Evolutionary conservation across 2,888 invertebrate genomes (phyloP), one percentile per base, ranked within the genome.

Genomic region (Orchesella flavescens): DNA sequence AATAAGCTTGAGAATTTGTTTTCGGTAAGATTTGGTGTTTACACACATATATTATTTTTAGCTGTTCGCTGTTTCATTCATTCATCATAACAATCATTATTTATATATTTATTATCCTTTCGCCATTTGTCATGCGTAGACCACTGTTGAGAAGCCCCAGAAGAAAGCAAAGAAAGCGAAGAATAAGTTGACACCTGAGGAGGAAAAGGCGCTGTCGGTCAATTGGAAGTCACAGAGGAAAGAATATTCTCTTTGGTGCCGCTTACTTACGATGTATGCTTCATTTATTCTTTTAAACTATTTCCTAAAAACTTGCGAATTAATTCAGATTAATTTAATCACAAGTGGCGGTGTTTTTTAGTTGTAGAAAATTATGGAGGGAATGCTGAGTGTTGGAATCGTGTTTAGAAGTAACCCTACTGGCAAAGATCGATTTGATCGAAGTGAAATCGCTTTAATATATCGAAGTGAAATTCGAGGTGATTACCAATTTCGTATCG

Each of bases 341-440:
- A n/a, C n/a, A n/a, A n/a, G n/a, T n/a, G n/a, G 7, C 4, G n/a
- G 44, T 24, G 46, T 71, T 59, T 17, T 43, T 55, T 34, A n/a
- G 44, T 76, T 77, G 9, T 49, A 87, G 87, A 66, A 59, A 1
- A 61, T 87, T 44, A 19, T 23, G 13, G 87, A n/a, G n/a, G n/a
- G n/a, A n/a, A n/a, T n/a, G n/a, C n/a, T n/a, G n/a, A n/a, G n/a
- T n/a, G n/a, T n/a, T 1, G 87, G 86, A 13, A 53, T 78, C 9
- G 66, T 87, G 0, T 49, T 24, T 1, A 76, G 84, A 65, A 75
- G 86, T 7, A n/a, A n/a, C n/a, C n/a, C n/a, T n/a, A n/a, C n/a
- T n/a, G n/a, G n/a, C n/a, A n/a, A n/a, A n/a, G n/a, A n/a, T n/a
- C n/a, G n/a, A n/a, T n/a, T n/a, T n/a, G n/a, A n/a, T n/a, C n/a